phyloP scores from a whole-genome alignment of 2,888 invertebrate species.

The Argyresthia albistria region DNA sequence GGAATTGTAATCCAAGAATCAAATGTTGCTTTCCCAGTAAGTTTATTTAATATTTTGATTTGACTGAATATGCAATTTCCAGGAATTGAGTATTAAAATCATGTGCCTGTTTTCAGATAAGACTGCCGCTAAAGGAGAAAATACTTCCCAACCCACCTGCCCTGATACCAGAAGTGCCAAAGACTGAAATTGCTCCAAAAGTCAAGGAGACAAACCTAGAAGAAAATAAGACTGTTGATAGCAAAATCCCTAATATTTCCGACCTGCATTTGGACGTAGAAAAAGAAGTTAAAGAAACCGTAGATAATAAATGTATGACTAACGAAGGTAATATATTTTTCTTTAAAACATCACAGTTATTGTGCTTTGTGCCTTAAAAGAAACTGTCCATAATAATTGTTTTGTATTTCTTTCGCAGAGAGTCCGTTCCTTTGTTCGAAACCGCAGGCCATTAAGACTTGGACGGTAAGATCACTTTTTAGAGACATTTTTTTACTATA shows the following conservation, averaged over 20 bases:
- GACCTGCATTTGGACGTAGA: conserved; percentile 19
- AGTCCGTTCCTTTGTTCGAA: conserved; percentile 29
- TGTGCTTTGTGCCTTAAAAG: neutral
- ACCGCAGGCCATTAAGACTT: conserved; percentile 31
- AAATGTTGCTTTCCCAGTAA: conserved; percentile 57
- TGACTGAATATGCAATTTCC: neutral
- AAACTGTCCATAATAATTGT: neutral
- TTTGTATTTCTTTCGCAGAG: conserved; percentile 27
- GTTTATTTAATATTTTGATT: conserved; percentile 11
- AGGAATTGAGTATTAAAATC: neutral
- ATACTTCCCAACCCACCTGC: conserved; percentile 7
- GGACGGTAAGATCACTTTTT: conserved; percentile 38
- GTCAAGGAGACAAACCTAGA: conserved; percentile 14
- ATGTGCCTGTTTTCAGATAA: conserved; percentile 28
- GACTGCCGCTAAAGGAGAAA: conserved; percentile 41
- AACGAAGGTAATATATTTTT: conserved; percentile 1
- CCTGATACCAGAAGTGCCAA: neutral
- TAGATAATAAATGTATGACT: conserved; percentile 9
- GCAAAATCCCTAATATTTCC: conserved; percentile 20
- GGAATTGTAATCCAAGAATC: conserved; percentile 63
- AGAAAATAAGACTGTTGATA: conserved; percentile 9
- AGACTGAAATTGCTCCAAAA: neutral
- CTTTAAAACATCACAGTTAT: neutral
- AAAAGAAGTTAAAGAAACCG: conserved; percentile 13
- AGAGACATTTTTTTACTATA: too few relatives aligned